Evolutionary conservation across 2,113 vertebrate species (phyloP).

Genomic region (Ochotona princeps): DNA sequence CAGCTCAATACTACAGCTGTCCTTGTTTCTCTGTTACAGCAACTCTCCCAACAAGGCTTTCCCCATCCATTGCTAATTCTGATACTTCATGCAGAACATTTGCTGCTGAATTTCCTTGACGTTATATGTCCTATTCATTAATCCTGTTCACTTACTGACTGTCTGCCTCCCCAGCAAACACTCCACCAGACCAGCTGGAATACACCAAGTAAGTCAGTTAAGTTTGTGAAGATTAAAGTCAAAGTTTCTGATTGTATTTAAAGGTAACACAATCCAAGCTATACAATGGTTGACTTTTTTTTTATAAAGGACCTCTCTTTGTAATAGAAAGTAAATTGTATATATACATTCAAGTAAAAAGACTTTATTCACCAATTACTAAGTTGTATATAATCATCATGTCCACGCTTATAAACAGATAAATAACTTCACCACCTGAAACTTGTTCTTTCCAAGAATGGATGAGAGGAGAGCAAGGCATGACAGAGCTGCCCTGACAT

Average conservation of each 20-base stretch:
- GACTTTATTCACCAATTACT: not conserved
- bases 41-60: no score
- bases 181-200: not conserved
- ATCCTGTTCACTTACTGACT: not conserved
- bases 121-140: not conserved
- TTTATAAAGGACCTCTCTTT: not conserved
- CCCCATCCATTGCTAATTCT: no score
- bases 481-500: not conserved
- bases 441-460: slow-evolving; percentile 1
- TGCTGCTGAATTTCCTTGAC: not conserved
- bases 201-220: not conserved
- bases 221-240: slow-evolving; percentile 36
- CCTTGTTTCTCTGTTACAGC: no score
- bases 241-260: slow-evolving; percentile 16
- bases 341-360: not conserved
- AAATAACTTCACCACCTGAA: not conserved
- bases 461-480: not conserved
- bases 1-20: not conserved
- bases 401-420: not conserved
- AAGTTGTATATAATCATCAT: not conserved
- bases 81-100: no score
- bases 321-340: not conserved
- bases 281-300: no score
- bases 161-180: not conserved
- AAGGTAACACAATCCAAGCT: not conserved